Evolutionary conservation across 2,888 invertebrate genomes (phyloP), one percentile per base, ranked within the genome.

Genomic region (Spilarctia lutea): DNA sequence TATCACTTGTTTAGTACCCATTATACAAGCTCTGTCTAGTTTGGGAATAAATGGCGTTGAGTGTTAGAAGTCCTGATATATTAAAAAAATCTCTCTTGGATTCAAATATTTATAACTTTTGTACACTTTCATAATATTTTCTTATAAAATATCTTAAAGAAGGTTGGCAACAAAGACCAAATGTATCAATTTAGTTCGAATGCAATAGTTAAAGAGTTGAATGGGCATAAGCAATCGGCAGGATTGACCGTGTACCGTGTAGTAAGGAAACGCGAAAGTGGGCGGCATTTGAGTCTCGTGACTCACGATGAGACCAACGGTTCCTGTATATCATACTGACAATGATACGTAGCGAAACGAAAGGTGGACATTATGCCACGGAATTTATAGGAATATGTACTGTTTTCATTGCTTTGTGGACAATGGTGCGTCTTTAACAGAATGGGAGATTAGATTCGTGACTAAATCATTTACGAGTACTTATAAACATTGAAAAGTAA

Each of bases 221-320:
- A 63, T 68, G 66, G 27, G n/a, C 67, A 63, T 75, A 60, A 74
- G 74, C 65, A 71, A 68, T 75, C 69, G 71, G 72, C 45, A 68
- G 67, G 72, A 75, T 67, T 73, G 72, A 65, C 68, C 66, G 52
- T 65, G 71, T 83, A 85, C 80, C 80, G 52, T 24, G 71, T 83
- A 87, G 82, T 81, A 83, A 84, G 86, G 87, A 88, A 86, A 78
- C 79, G 84, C 27, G 68, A 71, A 68, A 76, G 89, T 89, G 88
- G 89, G 89, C 86, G 79, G 83, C 85, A 81, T 85, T 86, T 87
- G 80, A 73, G 63, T 77, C 63, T 79, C 68, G 79, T 89, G 89
- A 89, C 85, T 89, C 89, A 89, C 77, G 71, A 67, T 73, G 74
- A 76, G 75, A 69, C 73, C 72, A 72, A 42, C 42, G 63, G 68